Evolutionary conservation across 1,140 invertebrate genomes (phyloP).

Genomic region (Drosophila punjabiensis): DNA sequence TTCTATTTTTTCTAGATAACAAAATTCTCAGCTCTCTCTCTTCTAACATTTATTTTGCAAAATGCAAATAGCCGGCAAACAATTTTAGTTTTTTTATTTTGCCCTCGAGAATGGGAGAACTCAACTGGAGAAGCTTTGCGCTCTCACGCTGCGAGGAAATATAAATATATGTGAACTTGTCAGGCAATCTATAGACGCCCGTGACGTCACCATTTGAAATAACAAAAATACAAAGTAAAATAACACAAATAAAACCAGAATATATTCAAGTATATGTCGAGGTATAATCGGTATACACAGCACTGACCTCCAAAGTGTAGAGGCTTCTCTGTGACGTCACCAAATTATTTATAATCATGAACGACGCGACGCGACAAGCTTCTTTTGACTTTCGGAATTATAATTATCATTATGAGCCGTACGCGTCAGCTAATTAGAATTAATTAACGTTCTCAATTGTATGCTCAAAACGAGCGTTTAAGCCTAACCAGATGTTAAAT

Average conservation of each 20-base stretch:
- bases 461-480: conserved; percentile 18
- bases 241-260: not conserved
- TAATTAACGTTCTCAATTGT: conserved; percentile 66
- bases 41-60: conserved; percentile 23
- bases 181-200: conserved; percentile 31
- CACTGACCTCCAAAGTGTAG: conserved; percentile 54
- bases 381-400: conserved; percentile 46
- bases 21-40: conserved; percentile 11
- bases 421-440: conserved; percentile 65
- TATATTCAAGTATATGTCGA: not conserved
- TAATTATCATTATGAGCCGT: conserved; percentile 42
- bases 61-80: conserved; percentile 55
- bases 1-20: conserved; percentile 4
- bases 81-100: conserved; percentile 30
- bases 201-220: conserved; percentile 58
- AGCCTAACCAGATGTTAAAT: conserved; percentile 69
- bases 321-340: conserved; percentile 61
- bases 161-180: conserved; percentile 35
- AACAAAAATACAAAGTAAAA: conserved; percentile 7
- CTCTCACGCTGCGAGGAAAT: conserved; percentile 29
- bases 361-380: conserved; percentile 17
- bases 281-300: conserved; percentile 5
- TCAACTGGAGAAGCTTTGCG: not conserved
- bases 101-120: conserved; percentile 26
- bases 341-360: conserved; percentile 72